Conservation (phyloP, 2,113 vertebrate genomes). For the Chroicocephalus ridibundus region DNA sequence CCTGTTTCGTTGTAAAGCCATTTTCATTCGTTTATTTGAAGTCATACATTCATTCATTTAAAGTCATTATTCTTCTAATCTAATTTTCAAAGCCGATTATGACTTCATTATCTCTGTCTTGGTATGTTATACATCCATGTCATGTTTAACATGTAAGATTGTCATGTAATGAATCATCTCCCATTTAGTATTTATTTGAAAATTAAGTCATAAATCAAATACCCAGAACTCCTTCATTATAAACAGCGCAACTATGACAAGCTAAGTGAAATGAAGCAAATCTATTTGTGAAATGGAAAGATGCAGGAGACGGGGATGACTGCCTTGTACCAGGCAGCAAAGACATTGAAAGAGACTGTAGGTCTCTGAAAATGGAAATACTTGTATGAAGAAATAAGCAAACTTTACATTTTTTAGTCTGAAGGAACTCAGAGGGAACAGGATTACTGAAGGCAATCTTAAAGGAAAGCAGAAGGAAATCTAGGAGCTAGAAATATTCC, state of each 20-base stretch:
- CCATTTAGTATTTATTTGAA: conserved; percentile 39
- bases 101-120: conserved; percentile 49
- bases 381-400: background rate
- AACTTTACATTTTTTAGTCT: background rate
- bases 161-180: background rate
- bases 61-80: conserved; percentile 15
- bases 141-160: conserved; percentile 14
- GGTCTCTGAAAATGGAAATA: background rate
- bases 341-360: background rate
- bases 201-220: conserved; percentile 25
- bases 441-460: background rate
- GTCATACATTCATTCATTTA: background rate
- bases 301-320: background rate
- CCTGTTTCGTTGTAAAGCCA: background rate
- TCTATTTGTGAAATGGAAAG: background rate
- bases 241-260: background rate
- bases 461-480: background rate
- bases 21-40: no score
- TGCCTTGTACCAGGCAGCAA: background rate
- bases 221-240: conserved; percentile 6
- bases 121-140: background rate
- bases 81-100: conserved; percentile 60
- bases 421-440: background rate
- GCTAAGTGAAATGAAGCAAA: conserved; percentile 25
- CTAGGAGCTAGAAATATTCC: background rate